Base-by-base conservation (phyloP, 2,797 vertebrate genomes). In the Oreochromis mossambicus region DNA sequence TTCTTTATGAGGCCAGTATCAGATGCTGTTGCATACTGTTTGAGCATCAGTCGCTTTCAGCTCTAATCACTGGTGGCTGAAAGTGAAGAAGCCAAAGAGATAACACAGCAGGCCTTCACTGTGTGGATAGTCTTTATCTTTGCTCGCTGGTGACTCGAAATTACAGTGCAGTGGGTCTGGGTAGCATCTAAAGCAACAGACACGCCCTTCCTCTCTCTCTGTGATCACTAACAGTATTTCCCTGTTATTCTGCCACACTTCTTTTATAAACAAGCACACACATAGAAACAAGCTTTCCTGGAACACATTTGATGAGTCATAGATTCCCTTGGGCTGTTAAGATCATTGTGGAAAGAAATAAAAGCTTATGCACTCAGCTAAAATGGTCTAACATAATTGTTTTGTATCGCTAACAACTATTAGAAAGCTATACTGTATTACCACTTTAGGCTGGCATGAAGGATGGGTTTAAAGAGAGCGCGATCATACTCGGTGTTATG, bases 61-160 rank as follows among this genome's bases (percentile, higher is more conserved):
- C 55, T 55, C 11, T 83, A 34, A 77, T 76, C 38, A 48, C 10
- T 15, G 24, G 79, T 17, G 24, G 26, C 5, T 34, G 78, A 73
- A 56, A 50, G 66, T 63, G 76, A 83, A 21, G 15, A 8, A 12
- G 56, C 54, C 17, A 83, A 36, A 77, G 38, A 43, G 43, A 81
- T 52, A 21, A 41, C 52, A 4, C 70, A 81, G 83, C 70, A 46
- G 77, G 68, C 21, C 43, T 15, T 34, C 48, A 8, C 48, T 8
- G 10, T 26, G 26, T 50, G 46, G n/a, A 29, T 12, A 17, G 75
- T 83, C 79, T 90, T 91, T 84, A 77, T 85, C 77, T 90, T 21
- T 68, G 50, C 43, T 85, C 52, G 50, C 81, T 32, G 75, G 54
- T 84, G 85, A 76, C 83, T 78, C 17, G 24, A 88, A 86, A 89